Evolutionary conservation across 2,797 vertebrate genomes (phyloP).

Genomic region (Glossophaga mutica): DNA sequence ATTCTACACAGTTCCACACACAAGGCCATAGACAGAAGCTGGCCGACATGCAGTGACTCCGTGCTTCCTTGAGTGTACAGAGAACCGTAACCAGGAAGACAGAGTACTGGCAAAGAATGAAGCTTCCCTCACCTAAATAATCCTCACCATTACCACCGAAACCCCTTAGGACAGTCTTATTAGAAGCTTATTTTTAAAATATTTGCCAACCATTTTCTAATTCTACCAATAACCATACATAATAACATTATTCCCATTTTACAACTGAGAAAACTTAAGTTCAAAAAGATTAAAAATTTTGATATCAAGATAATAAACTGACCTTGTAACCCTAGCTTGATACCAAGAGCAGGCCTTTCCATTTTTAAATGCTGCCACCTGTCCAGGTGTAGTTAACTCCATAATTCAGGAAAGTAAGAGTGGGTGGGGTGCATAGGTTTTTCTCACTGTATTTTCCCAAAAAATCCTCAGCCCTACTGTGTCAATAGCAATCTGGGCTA

Average conservation of each 20-base stretch:
- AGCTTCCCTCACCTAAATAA: not conserved
- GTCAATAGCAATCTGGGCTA: not conserved
- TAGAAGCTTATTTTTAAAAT: not conserved
- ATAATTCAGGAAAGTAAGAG: not conserved
- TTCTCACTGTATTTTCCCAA: not conserved
- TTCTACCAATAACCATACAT: not conserved
- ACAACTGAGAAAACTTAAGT: not conserved
- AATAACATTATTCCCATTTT: not conserved
- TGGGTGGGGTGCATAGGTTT: not conserved
- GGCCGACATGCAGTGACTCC: not conserved
- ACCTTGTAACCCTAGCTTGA: not conserved
- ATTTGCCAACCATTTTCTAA: not conserved
- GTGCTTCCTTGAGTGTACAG: not conserved
- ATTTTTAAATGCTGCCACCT: not conserved
- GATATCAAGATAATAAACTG: not conserved
- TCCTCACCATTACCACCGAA: not conserved
- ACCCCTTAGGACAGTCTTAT: not conserved
- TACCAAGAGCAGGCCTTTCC: not conserved
- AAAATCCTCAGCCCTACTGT: not conserved
- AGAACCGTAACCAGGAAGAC: not conserved
- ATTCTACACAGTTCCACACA: not conserved
- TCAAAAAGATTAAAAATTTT: not conserved
- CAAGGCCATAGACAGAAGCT: not conserved
- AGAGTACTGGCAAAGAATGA: not conserved
- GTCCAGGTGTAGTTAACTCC: not conserved